phyloP scores from a whole-genome alignment of 2,113 vertebrate species.

The Tachysurus vachellii region DNA sequence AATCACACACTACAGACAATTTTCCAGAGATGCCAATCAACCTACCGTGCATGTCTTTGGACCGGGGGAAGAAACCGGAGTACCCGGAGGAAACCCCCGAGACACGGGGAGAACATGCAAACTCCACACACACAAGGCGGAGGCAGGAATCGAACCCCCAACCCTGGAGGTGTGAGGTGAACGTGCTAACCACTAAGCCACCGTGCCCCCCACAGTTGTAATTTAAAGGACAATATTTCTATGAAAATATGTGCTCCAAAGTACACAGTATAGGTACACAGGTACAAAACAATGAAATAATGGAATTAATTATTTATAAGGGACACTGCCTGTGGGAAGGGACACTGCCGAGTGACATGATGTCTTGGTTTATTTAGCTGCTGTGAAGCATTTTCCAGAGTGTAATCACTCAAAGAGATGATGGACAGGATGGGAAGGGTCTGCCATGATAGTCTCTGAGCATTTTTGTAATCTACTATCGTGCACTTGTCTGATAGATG shows the following conservation, averaged over 20 bases:
- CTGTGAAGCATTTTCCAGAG: neutral
- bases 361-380: neutral
- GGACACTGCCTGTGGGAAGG: neutral
- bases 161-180: too few species aligned
- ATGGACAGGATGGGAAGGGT: neutral
- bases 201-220: too few species aligned
- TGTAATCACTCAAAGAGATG: neutral
- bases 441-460: neutral
- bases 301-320: neutral
- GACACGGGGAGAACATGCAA: too few species aligned
- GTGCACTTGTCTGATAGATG: neutral
- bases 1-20: too few species aligned
- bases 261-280: neutral
- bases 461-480: neutral
- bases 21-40: too few species aligned
- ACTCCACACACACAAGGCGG: too few species aligned
- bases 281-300: neutral
- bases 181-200: too few species aligned
- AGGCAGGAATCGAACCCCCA: too few species aligned
- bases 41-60: too few species aligned
- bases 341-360: neutral
- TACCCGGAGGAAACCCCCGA: too few species aligned
- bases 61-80: too few species aligned
- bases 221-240: neutral
- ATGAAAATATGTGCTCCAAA: neutral